Conservation (phyloP, 2,888 invertebrate genomes). For the Lasioglossum leucozonium region DNA sequence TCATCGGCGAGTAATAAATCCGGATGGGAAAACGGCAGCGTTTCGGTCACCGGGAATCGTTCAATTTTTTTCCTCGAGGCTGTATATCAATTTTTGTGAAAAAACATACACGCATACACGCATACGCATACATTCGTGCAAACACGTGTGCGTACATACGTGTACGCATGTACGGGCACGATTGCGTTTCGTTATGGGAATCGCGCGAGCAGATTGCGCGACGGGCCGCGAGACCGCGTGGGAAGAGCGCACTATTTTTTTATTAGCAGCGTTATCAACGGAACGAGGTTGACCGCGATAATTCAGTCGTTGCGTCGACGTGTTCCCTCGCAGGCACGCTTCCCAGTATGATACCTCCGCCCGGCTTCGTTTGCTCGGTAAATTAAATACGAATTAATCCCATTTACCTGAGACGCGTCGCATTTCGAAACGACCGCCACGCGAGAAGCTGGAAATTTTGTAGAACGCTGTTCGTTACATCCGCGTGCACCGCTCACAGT, state of each 20-base stretch:
- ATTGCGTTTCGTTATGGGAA: neutral
- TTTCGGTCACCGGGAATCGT: conserved; percentile 7
- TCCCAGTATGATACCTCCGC: conserved; percentile 24
- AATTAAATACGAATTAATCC: conserved; percentile 54
- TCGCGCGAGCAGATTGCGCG: neutral
- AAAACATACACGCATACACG: neutral
- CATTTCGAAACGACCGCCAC: neutral
- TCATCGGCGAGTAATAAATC: neutral
- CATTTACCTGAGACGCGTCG: conserved; percentile 28
- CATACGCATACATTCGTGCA: neutral
- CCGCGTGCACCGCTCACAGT: neutral
- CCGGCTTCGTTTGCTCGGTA: conserved; percentile 46
- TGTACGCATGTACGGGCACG: neutral
- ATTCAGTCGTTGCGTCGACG: conserved; percentile 25
- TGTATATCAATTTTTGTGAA: conserved; percentile 1
- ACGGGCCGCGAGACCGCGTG: neutral
- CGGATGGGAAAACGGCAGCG: neutral
- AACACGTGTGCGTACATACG: neutral
- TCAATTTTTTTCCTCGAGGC: conserved; percentile 8
- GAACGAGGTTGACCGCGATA: neutral
- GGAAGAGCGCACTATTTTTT: conserved; percentile 5
- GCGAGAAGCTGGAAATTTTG: neutral
- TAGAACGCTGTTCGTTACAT: neutral
- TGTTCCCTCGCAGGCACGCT: conserved; percentile 14
- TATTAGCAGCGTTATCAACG: conserved; percentile 6